phyloP scores from a whole-genome alignment of 2,113 vertebrate genomes.

The Rousettus leschenaultii region DNA sequence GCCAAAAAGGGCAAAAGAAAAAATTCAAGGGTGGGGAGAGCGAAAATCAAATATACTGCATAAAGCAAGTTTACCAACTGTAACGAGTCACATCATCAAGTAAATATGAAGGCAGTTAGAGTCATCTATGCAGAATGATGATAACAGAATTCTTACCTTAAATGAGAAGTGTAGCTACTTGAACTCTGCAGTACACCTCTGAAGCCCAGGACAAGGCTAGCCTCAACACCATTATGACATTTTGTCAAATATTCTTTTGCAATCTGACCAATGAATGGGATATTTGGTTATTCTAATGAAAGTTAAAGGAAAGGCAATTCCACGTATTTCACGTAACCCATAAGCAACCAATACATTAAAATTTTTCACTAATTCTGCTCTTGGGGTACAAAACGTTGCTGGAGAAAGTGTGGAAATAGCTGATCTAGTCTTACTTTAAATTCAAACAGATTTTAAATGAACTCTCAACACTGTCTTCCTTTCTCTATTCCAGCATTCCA shows the following conservation, averaged over 20 bases:
- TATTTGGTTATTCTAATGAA: background rate
- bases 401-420: background rate
- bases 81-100: background rate
- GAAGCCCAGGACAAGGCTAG: background rate
- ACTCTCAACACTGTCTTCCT: background rate
- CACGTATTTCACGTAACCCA: background rate
- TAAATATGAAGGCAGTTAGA: background rate
- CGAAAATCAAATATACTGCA: background rate
- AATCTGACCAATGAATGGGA: background rate
- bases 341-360: background rate
- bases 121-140: background rate
- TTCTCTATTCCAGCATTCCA: background rate
- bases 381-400: background rate
- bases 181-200: background rate
- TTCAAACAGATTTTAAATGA: background rate
- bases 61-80: conserved; percentile 3
- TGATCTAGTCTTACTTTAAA: background rate
- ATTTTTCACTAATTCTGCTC: background rate
- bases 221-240: background rate
- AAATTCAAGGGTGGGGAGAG: background rate
- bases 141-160: background rate
- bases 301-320: background rate
- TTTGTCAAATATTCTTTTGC: background rate
- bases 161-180: background rate
- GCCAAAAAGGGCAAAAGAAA: background rate